Evolutionary conservation across 2,888 invertebrate genomes (phyloP).

Genomic region (Oxycera nigricornis): DNA sequence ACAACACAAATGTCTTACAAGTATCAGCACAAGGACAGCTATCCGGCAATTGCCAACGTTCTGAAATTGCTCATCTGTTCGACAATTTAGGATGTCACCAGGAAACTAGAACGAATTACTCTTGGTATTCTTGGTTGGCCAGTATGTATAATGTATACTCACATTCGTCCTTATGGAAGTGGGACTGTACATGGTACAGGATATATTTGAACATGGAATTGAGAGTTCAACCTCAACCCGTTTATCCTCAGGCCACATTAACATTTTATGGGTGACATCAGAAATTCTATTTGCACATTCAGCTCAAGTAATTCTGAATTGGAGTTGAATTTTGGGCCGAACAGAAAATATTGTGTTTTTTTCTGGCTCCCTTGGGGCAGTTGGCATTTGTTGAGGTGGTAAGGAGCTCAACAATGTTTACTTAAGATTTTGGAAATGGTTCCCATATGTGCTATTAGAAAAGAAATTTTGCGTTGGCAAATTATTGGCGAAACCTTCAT

Average conservation of each 20-base stretch:
- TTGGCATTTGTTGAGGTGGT: background rate
- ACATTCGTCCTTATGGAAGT: too few species aligned
- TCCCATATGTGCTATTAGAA: constrained; percentile 26
- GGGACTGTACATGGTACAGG: background rate
- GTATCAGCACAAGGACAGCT: constrained; percentile 5
- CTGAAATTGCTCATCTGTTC: constrained; percentile 1
- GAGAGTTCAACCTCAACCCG: constrained; percentile 6
- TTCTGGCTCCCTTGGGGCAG: background rate
- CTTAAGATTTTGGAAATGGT: constrained; percentile 29
- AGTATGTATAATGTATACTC: too few species aligned
- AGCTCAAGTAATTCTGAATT: constrained; percentile 3
- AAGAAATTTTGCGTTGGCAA: background rate
- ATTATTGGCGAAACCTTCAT: too few species aligned
- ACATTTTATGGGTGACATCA: constrained; percentile 24
- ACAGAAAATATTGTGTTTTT: background rate
- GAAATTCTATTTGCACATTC: constrained; percentile 34
- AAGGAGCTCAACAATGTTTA: background rate
- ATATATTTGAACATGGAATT: background rate
- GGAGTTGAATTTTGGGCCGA: background rate
- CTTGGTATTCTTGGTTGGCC: too few species aligned
- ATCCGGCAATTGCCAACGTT: constrained; percentile 1
- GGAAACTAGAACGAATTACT: constrained; percentile 16
- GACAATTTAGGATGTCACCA: constrained; percentile 17
- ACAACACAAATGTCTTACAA: constrained; percentile 10
- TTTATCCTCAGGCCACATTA: constrained; percentile 23